Percentiles rank a stretch among this genome's conserved stretches.
Conservation (phyloP, 2,888 invertebrate species). For the Scaptodrosophila latifasciaeformis region DNA sequence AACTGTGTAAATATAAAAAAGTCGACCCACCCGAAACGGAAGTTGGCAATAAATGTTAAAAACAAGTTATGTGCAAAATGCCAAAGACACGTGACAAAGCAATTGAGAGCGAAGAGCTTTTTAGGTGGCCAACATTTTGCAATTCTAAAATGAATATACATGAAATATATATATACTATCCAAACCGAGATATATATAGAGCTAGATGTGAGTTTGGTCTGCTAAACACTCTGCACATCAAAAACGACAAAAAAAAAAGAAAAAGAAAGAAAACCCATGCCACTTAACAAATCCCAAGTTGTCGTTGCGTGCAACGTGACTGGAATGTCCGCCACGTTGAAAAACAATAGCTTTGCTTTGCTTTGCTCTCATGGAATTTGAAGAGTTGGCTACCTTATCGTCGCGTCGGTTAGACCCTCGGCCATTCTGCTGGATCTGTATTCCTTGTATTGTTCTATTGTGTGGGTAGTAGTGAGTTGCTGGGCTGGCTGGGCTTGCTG, state of each 20-base stretch:
- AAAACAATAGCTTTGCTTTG: conserved; percentile 57
- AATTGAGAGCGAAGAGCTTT: neutral
- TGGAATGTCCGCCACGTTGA: conserved; percentile 34
- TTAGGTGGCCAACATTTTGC: too few species aligned
- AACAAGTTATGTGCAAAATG: conserved; percentile 62
- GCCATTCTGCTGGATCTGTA: too few species aligned
- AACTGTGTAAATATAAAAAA: neutral
- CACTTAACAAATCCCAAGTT: conserved; percentile 69
- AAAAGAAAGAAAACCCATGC: conserved; percentile 50
- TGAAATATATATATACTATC: neutral
- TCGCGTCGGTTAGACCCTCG: too few species aligned
- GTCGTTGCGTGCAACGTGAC: conserved; percentile 68
- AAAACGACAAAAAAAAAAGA: too few species aligned
- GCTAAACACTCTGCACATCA: conserved; percentile 54
- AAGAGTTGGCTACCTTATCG: conserved; percentile 2
- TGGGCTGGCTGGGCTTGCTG: conserved; percentile 1
- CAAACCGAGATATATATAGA: neutral
- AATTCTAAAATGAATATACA: conserved; percentile 9
- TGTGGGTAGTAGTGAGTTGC: too few species aligned
- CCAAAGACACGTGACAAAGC: conserved; percentile 47
- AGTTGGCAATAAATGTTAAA: conserved; percentile 63
- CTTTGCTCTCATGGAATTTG: conserved; percentile 32
- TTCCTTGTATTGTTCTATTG: too few species aligned
- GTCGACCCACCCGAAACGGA: conserved; percentile 35
- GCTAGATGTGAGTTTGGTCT: neutral